phyloP scores from a whole-genome alignment of 1,140 invertebrate species.

The Neuroterus valhalla region DNA sequence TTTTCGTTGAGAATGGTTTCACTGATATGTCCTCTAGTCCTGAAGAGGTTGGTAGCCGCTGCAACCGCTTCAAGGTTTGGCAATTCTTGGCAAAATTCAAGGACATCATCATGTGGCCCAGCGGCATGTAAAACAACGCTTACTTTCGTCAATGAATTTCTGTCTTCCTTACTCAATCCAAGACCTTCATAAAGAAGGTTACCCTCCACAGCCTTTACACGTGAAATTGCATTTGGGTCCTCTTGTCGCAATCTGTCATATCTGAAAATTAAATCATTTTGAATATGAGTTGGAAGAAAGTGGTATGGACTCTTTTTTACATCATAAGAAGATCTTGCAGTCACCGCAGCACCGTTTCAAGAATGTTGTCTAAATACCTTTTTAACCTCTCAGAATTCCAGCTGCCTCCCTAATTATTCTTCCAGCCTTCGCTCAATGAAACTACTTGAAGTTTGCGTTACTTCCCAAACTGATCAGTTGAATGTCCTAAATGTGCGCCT shows the following conservation, averaged over 20 bases:
- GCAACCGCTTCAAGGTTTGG: constrained; percentile 49
- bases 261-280: constrained; percentile 43
- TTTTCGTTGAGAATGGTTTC: constrained; percentile 47
- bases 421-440: no score
- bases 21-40: constrained; percentile 43
- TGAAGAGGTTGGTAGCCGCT: constrained; percentile 46
- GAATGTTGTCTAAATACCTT: not conserved
- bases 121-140: constrained; percentile 59
- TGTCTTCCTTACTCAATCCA: constrained; percentile 43
- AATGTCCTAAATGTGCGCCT: no score
- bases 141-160: constrained; percentile 46
- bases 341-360: not conserved
- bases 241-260: constrained; percentile 60
- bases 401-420: no score
- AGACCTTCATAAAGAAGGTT: constrained; percentile 59
- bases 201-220: constrained; percentile 58
- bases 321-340: constrained; percentile 26
- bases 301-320: no score
- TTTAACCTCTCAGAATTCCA: no score
- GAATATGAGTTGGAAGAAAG: no score
- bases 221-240: constrained; percentile 52
- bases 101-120: constrained; percentile 50
- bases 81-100: constrained; percentile 54
- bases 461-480: no score
- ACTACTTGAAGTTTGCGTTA: no score